Conservation (phyloP, 2,797 vertebrate species). For the Muraenolepis orangiensis region DNA sequence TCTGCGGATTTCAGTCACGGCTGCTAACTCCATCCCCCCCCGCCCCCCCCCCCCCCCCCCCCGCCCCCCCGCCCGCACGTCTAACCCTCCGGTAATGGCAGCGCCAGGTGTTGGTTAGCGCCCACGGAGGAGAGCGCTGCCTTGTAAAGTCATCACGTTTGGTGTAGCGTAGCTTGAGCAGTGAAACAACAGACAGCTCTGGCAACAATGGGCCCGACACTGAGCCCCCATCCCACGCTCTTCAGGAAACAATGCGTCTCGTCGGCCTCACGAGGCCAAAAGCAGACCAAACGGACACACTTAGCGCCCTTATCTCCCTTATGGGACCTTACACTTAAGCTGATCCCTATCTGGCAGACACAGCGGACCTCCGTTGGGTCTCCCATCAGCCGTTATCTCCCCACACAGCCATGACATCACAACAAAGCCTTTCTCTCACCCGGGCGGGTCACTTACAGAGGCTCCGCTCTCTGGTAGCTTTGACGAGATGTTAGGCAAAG, state of each 20-base stretch:
- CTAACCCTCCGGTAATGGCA: not conserved
- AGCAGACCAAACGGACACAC: constrained; percentile 8
- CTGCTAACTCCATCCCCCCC: too few species aligned
- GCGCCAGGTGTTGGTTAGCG: constrained; percentile 2
- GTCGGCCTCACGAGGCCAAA: not conserved
- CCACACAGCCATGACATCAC: constrained; percentile 1
- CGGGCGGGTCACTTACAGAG: too few species aligned
- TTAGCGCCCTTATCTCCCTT: constrained; percentile 25
- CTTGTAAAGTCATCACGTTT: constrained; percentile 18
- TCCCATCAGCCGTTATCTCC: constrained; percentile 37
- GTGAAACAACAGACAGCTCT: not conserved
- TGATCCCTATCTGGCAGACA: constrained; percentile 27
- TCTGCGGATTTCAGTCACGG: not conserved
- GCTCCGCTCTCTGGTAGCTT: too few species aligned
- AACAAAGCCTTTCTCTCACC: not conserved
- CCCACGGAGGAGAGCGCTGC: constrained; percentile 24
- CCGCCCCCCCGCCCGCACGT: not conserved
- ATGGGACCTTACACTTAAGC: constrained; percentile 31
- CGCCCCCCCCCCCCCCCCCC: too few species aligned
- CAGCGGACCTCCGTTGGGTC: constrained; percentile 25
- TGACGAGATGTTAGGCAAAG: too few species aligned
- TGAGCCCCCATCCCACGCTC: not conserved
- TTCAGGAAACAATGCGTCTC: constrained; percentile 24
- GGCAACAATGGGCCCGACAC: too few species aligned
- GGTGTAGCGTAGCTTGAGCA: too few species aligned